Conservation (phyloP, 2,888 invertebrate species). For the Clitarchus hookeri region DNA sequence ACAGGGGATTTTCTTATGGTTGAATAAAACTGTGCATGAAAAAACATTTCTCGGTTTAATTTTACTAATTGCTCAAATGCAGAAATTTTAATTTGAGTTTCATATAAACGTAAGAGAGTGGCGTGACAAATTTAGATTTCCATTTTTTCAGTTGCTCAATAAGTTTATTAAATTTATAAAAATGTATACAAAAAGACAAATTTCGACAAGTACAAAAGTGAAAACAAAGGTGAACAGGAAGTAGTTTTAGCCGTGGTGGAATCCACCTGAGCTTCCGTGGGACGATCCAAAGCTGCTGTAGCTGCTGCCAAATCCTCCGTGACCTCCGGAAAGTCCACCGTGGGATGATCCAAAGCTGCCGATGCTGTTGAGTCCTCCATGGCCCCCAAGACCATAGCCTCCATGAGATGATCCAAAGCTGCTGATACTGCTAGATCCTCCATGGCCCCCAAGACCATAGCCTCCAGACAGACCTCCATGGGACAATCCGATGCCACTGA, state of each 20-base stretch:
- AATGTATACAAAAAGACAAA: neutral
- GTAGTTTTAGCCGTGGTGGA: neutral
- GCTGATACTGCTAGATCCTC: neutral
- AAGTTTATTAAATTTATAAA: neutral
- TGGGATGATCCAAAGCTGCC: constrained; percentile 24
- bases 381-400: constrained; percentile 40
- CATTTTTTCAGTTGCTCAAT: neutral
- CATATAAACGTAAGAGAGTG: too few species aligned
- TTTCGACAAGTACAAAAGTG: neutral
- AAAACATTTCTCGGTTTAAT: too few species aligned
- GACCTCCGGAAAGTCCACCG: constrained; percentile 30
- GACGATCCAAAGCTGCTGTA: constrained; percentile 4
- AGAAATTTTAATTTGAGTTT: too few species aligned
- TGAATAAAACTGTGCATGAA: too few species aligned
- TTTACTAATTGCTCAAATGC: too few species aligned
- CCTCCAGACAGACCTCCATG: neutral
- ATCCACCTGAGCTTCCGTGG: constrained; percentile 30
- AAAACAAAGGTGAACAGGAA: neutral
- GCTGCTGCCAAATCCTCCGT: constrained; percentile 39
- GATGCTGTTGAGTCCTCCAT: constrained; percentile 38
- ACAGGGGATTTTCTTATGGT: too few species aligned
- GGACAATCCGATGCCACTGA: neutral
- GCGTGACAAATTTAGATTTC: too few species aligned
- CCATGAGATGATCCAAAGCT: neutral
- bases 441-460: neutral